A percentile compares a stretch with the other conserved stretches of the same genome.
Evolutionary conservation across 1,140 invertebrate species (phyloP).

Genomic region (Cherax quadricarinatus): DNA sequence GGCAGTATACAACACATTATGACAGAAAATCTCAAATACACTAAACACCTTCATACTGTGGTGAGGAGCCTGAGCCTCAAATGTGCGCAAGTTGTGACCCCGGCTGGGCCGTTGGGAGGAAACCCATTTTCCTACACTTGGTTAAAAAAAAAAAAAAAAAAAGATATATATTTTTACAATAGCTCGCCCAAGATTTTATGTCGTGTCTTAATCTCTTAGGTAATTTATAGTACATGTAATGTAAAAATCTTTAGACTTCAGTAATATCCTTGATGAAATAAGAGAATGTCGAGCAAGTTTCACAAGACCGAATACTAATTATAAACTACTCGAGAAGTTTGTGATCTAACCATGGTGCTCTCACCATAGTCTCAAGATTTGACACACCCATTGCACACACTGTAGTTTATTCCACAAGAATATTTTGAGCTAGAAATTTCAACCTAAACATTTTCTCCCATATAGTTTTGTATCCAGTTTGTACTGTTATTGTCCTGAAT

Average conservation of each 20-base stretch:
- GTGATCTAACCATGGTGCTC: background rate
- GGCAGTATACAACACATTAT: background rate
- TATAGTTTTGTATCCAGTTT: background rate
- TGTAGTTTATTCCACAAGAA: too few relatives aligned
- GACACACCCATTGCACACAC: background rate
- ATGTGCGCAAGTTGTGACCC: background rate
- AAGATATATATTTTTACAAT: constrained; percentile 21
- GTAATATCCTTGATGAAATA: background rate
- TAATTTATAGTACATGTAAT: background rate
- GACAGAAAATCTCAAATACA: background rate
- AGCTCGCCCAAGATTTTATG: background rate
- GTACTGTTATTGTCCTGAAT: background rate
- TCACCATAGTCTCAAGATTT: background rate
- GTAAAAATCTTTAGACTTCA: background rate
- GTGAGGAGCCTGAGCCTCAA: background rate
- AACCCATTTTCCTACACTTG: background rate
- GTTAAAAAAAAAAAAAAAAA: background rate
- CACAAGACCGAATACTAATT: background rate
- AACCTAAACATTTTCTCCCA: too few relatives aligned
- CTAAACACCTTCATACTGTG: background rate
- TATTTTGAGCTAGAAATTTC: too few relatives aligned
- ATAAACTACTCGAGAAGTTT: too few relatives aligned
- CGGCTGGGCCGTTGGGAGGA: background rate
- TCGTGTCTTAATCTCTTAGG: background rate
- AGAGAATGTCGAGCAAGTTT: background rate